A percentile compares a stretch with the other conserved stretches of the same genome.
Evolutionary conservation across 2,888 invertebrate genomes (phyloP).

Genomic region (Leptinotarsa haldemani): DNA sequence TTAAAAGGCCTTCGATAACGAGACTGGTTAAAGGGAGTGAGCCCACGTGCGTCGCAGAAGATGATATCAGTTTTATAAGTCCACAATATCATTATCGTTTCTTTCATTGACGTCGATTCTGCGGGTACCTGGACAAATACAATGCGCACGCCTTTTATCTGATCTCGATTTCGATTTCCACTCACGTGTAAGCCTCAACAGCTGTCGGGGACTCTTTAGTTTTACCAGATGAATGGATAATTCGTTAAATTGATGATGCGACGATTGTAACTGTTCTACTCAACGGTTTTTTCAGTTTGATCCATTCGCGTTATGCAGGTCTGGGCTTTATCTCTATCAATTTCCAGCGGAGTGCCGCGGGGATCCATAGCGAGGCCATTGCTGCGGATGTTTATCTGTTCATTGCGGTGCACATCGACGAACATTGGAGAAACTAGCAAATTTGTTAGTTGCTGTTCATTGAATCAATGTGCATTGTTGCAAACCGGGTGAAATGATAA

Average conservation of each 20-base stretch:
- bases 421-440: no score
- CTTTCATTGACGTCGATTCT: conserved; percentile 49
- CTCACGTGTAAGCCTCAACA: conserved; percentile 28
- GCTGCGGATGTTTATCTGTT: neutral
- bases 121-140: conserved; percentile 58
- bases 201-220: conserved; percentile 37
- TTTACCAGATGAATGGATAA: conserved; percentile 40
- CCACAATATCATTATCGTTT: conserved; percentile 47
- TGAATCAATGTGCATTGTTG: no score
- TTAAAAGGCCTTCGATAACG: conserved; percentile 26
- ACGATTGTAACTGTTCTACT: conserved; percentile 18
- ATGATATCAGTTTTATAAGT: conserved; percentile 46
- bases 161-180: conserved; percentile 49
- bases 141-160: conserved; percentile 52
- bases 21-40: conserved; percentile 35
- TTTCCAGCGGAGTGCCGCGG: neutral
- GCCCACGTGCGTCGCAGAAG: conserved; percentile 47
- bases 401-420: neutral
- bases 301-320: neutral
- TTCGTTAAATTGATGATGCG: conserved; percentile 27
- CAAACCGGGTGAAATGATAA: no score
- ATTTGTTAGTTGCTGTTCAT: no score
- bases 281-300: conserved; percentile 2
- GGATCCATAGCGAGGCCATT: neutral
- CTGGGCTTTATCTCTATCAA: neutral